A percentile compares a stretch with the other conserved stretches of the same genome.
These are phyloP conservation scores for Bujurquina vittata DNA, from an alignment of 2,113 vertebrate species.

Conservation along the genomic window DNA sequence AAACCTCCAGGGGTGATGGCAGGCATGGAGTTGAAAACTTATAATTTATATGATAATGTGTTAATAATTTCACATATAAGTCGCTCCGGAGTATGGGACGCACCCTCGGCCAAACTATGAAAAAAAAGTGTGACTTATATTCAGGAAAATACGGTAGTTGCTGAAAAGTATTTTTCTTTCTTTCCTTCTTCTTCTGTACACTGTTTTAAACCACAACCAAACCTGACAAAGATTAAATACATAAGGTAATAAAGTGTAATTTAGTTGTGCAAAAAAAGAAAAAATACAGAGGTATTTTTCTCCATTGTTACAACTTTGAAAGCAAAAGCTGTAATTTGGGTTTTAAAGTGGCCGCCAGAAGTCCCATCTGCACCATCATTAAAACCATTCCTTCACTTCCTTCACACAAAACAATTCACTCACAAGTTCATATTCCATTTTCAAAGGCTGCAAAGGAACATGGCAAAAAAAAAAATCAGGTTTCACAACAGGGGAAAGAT, in stretches of 20 bases:
- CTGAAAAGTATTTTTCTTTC: rapidly evolving
- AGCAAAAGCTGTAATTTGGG: constrained; percentile 45
- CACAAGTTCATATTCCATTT: not conserved
- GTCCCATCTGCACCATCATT: constrained; percentile 23
- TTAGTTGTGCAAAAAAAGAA: not conserved
- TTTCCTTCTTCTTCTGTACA: rapidly evolving
- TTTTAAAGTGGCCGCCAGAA: constrained; percentile 22
- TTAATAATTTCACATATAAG: no score
- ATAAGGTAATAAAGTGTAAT: not conserved
- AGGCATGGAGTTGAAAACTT: no score
- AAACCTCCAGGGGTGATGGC: no score
- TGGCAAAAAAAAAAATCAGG: not conserved
- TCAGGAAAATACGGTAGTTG: no score
- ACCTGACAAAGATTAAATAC: not conserved
- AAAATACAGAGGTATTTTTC: not conserved
- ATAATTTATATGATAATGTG: no score
- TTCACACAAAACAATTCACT: constrained; percentile 5
- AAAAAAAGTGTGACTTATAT: no score
- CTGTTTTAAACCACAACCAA: not conserved
- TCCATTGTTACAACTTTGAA: not conserved
- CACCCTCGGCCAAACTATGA: no score
- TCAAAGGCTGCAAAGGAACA: constrained; percentile 54
- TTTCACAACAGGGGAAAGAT: not conserved
- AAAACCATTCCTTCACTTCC: not conserved
- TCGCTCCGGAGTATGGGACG: no score